These are phyloP conservation scores for Melanotaenia maccullochi DNA, from an alignment of 2,797 vertebrate genomes.

Conservation along the genomic window DNA sequence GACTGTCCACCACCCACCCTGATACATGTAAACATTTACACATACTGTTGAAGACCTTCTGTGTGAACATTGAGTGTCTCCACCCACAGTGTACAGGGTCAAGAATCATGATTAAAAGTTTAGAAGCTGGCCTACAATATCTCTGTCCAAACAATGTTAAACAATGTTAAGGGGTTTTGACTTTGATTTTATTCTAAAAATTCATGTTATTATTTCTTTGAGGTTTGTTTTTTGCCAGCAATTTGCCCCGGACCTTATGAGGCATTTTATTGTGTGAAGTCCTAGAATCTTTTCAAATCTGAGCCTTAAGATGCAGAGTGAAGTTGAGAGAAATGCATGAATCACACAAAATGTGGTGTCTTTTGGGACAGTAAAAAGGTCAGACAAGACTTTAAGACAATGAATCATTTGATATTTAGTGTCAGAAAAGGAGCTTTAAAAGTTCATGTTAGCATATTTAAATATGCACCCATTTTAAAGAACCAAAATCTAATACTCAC, in stretches of 20 bases:
- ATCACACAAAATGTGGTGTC: slow-evolving; percentile 60
- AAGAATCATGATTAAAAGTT: slow-evolving; percentile 11
- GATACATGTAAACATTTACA: slow-evolving; percentile 16
- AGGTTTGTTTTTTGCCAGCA: not conserved
- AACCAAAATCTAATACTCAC: not conserved
- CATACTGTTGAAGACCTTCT: slow-evolving; percentile 12
- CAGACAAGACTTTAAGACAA: slow-evolving; percentile 56
- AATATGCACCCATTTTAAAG: not conserved
- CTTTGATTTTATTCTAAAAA: not conserved
- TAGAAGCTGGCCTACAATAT: not conserved
- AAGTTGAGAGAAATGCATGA: slow-evolving; percentile 45
- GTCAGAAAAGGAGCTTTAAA: slow-evolving; percentile 33
- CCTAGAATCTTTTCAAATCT: slow-evolving; percentile 1
- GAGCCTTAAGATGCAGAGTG: slow-evolving; percentile 9
- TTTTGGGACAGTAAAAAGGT: slow-evolving; percentile 46
- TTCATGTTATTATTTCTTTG: not conserved
- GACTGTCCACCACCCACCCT: slow-evolving; percentile 29
- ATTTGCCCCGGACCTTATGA: not conserved
- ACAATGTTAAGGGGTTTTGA: not conserved
- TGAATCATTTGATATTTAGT: slow-evolving; percentile 68
- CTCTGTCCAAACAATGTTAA: not conserved
- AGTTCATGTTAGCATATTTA: slow-evolving; percentile 37
- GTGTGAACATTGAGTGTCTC: slow-evolving; percentile 19
- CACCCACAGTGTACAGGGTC: slow-evolving; percentile 10
- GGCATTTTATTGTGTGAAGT: not conserved